phyloP scores from a whole-genome alignment of 2,113 vertebrate genomes.

The Hemichromis elongatus region DNA sequence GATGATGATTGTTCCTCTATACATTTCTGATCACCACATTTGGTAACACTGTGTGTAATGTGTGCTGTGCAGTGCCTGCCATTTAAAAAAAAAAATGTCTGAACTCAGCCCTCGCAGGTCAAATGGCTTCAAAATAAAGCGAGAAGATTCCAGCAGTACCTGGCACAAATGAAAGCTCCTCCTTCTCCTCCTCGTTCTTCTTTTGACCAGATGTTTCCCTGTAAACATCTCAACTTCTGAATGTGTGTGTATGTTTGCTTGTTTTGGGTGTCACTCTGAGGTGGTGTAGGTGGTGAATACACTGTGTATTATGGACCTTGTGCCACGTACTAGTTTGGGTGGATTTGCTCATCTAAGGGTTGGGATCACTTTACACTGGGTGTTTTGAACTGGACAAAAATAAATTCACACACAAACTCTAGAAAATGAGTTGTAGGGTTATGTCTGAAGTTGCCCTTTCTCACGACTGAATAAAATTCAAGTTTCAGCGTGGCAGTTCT shows the following conservation, averaged over 20 bases:
- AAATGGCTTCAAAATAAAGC: constrained; percentile 55
- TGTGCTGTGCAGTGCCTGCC: constrained; percentile 20
- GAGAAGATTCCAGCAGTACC: constrained; percentile 50
- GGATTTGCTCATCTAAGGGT: not conserved
- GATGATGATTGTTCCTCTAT: constrained; percentile 87
- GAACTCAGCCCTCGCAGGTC: constrained; percentile 52
- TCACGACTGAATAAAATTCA: not conserved
- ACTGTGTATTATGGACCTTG: not conserved
- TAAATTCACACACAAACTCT: not conserved
- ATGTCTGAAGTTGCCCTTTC: not conserved
- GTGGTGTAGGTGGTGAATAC: not conserved
- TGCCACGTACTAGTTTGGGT: not conserved
- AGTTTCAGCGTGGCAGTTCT: not conserved
- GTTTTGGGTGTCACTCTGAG: not conserved
- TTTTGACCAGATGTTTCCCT: not conserved
- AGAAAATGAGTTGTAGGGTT: not conserved
- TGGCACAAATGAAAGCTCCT: constrained; percentile 49
- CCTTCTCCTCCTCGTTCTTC: not conserved
- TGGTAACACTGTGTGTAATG: constrained; percentile 50
- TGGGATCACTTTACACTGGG: not conserved
- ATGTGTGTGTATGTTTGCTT: constrained; percentile 22
- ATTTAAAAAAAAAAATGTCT: not conserved
- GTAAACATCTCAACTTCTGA: not conserved
- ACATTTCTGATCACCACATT: constrained; percentile 85
- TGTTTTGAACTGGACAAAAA: not conserved